These are phyloP conservation scores for Xenopus borealis DNA, from an alignment of 2,113 vertebrate species.

Conservation along the genomic window DNA sequence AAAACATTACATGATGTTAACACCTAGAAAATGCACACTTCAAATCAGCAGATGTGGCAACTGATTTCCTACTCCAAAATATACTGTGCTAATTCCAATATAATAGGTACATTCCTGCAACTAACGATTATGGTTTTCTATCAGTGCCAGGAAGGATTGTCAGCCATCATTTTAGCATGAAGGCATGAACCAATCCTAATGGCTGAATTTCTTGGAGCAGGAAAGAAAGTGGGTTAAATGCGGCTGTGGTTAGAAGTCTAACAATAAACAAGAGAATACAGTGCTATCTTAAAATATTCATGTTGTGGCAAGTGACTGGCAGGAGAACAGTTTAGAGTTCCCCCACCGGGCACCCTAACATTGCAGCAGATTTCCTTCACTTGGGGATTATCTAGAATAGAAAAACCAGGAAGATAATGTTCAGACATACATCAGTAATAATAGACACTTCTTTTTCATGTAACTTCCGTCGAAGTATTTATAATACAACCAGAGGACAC, in stretches of 20 bases:
- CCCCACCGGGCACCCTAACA: slow-evolving; percentile 98
- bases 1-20: too few relatives aligned
- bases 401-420: not conserved
- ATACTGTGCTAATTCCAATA: not conserved
- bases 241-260: too few relatives aligned
- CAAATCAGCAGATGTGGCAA: too few relatives aligned
- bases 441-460: too few relatives aligned
- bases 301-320: slow-evolving; percentile 94
- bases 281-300: slow-evolving; percentile 91
- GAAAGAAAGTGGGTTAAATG: not conserved
- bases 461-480: too few relatives aligned
- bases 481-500: too few relatives aligned
- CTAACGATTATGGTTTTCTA: slow-evolving; percentile 99
- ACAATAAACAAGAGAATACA: not conserved
- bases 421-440: too few relatives aligned
- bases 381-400: slow-evolving; percentile 88
- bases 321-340: slow-evolving; percentile 97
- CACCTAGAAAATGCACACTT: too few relatives aligned
- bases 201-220: slow-evolving; percentile 92
- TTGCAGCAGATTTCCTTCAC: slow-evolving; percentile 99
- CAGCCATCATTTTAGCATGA: slow-evolving; percentile 97
- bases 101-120: slow-evolving; percentile 77
- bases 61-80: too few relatives aligned
- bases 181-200: slow-evolving; percentile 96
- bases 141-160: slow-evolving; percentile 97